Percentiles rank a stretch among this genome's conserved stretches.
Evolutionary conservation across 2,113 vertebrate genomes (phyloP).

Genomic region (Perca schrenkii): DNA sequence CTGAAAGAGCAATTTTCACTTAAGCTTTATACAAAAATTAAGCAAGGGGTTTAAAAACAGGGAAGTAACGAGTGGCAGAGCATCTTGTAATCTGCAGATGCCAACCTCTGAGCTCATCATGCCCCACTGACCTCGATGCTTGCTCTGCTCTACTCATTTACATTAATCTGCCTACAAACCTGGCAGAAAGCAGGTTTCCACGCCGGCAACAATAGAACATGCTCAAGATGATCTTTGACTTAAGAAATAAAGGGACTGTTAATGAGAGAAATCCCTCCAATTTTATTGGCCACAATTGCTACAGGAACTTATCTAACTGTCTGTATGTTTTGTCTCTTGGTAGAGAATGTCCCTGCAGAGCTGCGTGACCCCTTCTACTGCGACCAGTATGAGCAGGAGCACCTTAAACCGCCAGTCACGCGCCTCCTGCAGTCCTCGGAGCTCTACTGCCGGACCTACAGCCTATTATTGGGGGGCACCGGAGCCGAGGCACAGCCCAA

Average conservation of each 20-base stretch:
- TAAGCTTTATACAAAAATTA: neutral
- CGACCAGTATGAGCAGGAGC: constrained; percentile 95
- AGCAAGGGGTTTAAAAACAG: constrained; percentile 2
- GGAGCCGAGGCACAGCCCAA: constrained; percentile 77
- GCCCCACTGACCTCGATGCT: constrained; percentile 61
- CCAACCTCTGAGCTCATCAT: constrained; percentile 51
- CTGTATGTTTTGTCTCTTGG: constrained; percentile 43
- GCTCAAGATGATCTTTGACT: neutral
- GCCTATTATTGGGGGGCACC: constrained; percentile 77
- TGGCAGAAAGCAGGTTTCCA: constrained; percentile 11
- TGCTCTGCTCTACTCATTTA: constrained; percentile 48
- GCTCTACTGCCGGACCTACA: constrained; percentile 91
- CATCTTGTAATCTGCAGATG: constrained; percentile 50
- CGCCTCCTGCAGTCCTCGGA: constrained; percentile 90
- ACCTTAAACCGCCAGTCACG: constrained; percentile 92
- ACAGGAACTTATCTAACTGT: constrained; percentile 18
- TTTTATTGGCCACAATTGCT: neutral
- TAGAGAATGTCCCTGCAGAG: constrained; percentile 91
- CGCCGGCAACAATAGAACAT: neutral
- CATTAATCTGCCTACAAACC: constrained; percentile 42
- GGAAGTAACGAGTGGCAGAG: constrained; percentile 8
- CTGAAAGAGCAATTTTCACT: neutral
- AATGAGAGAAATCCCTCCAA: neutral
- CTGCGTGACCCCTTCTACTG: constrained; percentile 93
- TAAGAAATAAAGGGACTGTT: neutral